phyloP scores from a whole-genome alignment of 1,140 invertebrate species.

The Drosophila orosa region DNA sequence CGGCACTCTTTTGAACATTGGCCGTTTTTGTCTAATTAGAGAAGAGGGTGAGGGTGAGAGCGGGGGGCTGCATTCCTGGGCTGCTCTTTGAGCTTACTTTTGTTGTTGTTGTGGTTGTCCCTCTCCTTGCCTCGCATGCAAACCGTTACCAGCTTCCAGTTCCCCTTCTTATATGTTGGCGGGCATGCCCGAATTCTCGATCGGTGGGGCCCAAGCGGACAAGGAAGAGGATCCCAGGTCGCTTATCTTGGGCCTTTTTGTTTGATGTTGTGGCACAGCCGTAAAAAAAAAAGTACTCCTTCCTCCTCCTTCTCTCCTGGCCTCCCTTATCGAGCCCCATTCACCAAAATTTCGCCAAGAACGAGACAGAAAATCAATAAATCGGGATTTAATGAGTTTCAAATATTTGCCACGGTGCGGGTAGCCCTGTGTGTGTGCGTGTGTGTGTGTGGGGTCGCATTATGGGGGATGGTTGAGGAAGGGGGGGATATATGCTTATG shows the following conservation, averaged over 20 bases:
- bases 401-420: constrained; percentile 60
- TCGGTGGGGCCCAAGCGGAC: not conserved
- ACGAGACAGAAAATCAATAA: constrained; percentile 75
- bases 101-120: constrained; percentile 4
- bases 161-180: not conserved
- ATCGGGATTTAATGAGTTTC: constrained; percentile 75
- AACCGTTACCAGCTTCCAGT: not conserved
- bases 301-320: not conserved
- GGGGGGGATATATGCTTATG: constrained; percentile 13
- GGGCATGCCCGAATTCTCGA: constrained; percentile 3
- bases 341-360: constrained; percentile 32
- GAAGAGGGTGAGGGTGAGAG: not conserved
- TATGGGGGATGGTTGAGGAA: constrained; percentile 14
- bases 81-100: constrained; percentile 16
- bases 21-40: constrained; percentile 18
- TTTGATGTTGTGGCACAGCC: constrained; percentile 2
- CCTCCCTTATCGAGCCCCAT: constrained; percentile 12
- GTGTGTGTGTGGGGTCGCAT: constrained; percentile 18
- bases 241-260: not conserved
- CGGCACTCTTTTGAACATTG: constrained; percentile 5
- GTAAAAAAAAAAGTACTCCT: constrained; percentile 4
- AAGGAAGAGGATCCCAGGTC: not conserved
- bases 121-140: not conserved
- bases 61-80: constrained; percentile 4
- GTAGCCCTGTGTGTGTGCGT: not conserved